A percentile compares a stretch with the other conserved stretches of the same genome.
These are phyloP conservation scores for Phengaris alcon DNA, from an alignment of 2,888 invertebrate species.

Conservation along the genomic window DNA sequence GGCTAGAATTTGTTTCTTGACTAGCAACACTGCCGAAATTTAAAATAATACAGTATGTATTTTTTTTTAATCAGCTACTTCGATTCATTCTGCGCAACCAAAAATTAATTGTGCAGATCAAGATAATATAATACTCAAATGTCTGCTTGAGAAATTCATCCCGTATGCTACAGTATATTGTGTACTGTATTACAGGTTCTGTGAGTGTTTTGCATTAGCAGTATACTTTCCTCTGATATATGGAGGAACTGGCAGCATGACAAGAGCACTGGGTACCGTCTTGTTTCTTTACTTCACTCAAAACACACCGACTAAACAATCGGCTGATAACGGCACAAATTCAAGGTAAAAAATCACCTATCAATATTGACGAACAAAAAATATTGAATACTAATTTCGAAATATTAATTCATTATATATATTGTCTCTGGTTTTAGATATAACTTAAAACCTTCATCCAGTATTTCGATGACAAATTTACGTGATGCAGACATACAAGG, in stretches of 20 bases:
- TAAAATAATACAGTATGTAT: too few relatives aligned
- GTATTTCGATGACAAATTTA: not conserved
- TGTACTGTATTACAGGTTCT: constrained; percentile 44
- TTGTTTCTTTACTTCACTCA: constrained; percentile 43
- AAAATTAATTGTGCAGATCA: too few relatives aligned
- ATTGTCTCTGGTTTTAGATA: not conserved
- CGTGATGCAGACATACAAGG: not conserved
- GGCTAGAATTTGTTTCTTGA: too few relatives aligned
- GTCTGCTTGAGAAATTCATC: not conserved
- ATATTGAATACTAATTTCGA: not conserved
- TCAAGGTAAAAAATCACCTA: not conserved
- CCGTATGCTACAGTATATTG: too few relatives aligned
- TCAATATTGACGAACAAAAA: not conserved
- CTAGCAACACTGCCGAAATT: too few relatives aligned
- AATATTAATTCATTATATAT: too few relatives aligned
- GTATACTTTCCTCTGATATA: constrained; percentile 41
- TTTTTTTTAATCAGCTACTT: too few relatives aligned
- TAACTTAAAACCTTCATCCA: not conserved
- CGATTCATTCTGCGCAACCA: too few relatives aligned
- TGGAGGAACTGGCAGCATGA: not conserved
- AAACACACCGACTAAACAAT: not conserved
- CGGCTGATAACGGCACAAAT: not conserved
- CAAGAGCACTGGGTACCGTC: constrained; percentile 31
- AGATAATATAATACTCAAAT: too few relatives aligned
- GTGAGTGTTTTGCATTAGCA: constrained; percentile 48